Evolutionary conservation across 1,140 invertebrate species (phyloP).

Genomic region (Heliconius congener): DNA sequence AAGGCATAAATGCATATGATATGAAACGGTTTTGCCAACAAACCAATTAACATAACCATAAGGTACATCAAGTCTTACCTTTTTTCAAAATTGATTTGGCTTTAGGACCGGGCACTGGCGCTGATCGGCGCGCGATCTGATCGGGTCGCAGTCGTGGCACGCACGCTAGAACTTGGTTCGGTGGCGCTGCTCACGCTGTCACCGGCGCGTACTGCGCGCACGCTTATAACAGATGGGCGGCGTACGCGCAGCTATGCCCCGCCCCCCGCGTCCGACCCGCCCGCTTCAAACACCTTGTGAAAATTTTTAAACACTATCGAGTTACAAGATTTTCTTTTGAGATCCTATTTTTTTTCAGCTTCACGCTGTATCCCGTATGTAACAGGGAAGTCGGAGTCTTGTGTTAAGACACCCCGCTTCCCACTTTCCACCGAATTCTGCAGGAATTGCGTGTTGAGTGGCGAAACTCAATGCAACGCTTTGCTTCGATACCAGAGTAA

Average conservation of each 20-base stretch:
- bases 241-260: constrained; percentile 60
- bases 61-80: constrained; percentile 33
- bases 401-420: too few relatives aligned
- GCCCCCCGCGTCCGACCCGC: constrained; percentile 44
- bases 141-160: constrained; percentile 47
- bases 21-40: too few relatives aligned
- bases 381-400: too few relatives aligned
- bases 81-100: constrained; percentile 21
- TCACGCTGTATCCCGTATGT: too few relatives aligned
- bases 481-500: too few relatives aligned
- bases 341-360: neutral
- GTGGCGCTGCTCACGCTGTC: constrained; percentile 65
- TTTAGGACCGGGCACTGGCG: constrained; percentile 30
- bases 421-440: too few relatives aligned
- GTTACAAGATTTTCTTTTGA: neutral
- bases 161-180: constrained; percentile 57
- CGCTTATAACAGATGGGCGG: constrained; percentile 69
- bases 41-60: neutral
- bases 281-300: constrained; percentile 34
- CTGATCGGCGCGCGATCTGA: constrained; percentile 37
- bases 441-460: too few relatives aligned
- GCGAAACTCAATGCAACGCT: too few relatives aligned
- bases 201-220: constrained; percentile 55
- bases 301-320: neutral
- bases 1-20: neutral